These are phyloP conservation scores for Nebria ingens DNA, from an alignment of 1,140 invertebrate species.

Conservation along the genomic window DNA sequence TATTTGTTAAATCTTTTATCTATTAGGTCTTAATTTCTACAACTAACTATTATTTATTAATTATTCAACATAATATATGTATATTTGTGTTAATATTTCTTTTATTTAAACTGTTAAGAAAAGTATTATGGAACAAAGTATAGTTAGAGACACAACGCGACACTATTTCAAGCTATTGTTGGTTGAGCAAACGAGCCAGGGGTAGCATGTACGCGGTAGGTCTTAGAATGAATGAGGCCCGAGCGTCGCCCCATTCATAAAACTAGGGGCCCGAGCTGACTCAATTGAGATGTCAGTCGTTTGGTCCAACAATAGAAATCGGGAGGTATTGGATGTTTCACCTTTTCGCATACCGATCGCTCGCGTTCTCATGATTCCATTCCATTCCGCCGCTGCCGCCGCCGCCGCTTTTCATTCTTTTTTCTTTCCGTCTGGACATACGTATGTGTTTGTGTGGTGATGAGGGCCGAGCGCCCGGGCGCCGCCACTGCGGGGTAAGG, in stretches of 20 bases:
- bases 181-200: not conserved
- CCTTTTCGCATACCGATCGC: not conserved
- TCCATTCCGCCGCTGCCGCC: no score
- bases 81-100: no score
- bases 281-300: not conserved
- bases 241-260: not conserved
- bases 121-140: not conserved
- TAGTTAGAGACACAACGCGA: not conserved
- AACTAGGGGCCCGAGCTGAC: not conserved
- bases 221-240: not conserved
- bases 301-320: not conserved
- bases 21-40: no score
- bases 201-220: not conserved
- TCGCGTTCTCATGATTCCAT: no score
- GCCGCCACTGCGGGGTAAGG: not conserved
- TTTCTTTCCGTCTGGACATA: not conserved
- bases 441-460: not conserved
- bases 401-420: not conserved
- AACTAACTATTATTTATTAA: no score
- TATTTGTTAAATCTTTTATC: no score
- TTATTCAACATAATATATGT: no score
- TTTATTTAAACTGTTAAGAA: no score
- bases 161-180: not conserved
- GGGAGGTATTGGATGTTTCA: no score
- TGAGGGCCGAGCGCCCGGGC: not conserved